Evolutionary conservation across 2,797 vertebrate species (phyloP), one percentile per base, ranked within the genome.

Genomic region (Rachycentron canadum): DNA sequence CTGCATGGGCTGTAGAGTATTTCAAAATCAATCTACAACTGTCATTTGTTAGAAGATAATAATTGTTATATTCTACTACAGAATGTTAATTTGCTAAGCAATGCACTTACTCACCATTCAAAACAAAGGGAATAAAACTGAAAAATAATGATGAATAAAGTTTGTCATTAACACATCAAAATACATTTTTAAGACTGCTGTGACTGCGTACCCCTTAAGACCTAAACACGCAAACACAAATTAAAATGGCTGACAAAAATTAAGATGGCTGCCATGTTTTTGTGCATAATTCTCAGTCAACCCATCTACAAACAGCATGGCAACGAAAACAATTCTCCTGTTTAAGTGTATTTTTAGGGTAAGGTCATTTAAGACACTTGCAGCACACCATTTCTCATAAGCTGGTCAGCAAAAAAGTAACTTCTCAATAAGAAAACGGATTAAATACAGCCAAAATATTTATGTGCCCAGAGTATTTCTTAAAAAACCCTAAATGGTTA

Each of bases 171-270:
- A 90, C 88, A 90, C 78, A 83, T 81, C 76, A 78, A 78, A 82
- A 81, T 72, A 78, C 23, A 77, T 86, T 88, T 96, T 90, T 96
- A 97, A 97, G 96, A 98, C 93, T 92, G 85, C 71, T 89, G 93
- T 94, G 93, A 95, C 63, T 81, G 89, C 64, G 78, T 83, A 73
- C 82, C 74, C 49, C n/a, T 86, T 66, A 76, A 81, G 55, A 80
- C 36, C 83, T 87, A 79, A 36, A 75, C 25, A 82, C 83, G 64
- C 72, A 86, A 85, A 58, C 84, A 86, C 68, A 78, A 84, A 74
- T 69, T 14, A 69, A 79, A 78, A 78, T 11, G 10, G 40, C 21
- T 40, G 7, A 28, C 21, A 62, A 53, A 69, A 63, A 66, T 17
- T 7, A 86, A 88, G 72, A 79, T 59, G 70, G 60, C 59, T 59